Percentiles rank a stretch among this genome's conserved stretches.
Evolutionary conservation across 2,113 vertebrate species (phyloP).

Genomic region (Ochotona curzoniae): DNA sequence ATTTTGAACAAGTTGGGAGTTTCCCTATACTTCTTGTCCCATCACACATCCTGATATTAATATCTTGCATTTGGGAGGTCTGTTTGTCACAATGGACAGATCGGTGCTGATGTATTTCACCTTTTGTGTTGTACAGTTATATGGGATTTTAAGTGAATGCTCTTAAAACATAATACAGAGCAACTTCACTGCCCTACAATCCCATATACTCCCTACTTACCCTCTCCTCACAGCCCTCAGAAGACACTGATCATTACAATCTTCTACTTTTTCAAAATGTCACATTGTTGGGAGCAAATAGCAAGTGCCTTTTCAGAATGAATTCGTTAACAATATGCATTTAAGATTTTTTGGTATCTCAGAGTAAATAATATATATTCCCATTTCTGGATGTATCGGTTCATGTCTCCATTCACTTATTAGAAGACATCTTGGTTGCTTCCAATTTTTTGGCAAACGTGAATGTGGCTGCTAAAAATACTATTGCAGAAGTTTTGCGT

Average conservation of each 20-base stretch:
- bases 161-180: not conserved
- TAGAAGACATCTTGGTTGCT: not conserved
- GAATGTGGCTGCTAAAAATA: not conserved
- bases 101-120: not conserved
- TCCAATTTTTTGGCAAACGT: not conserved
- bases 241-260: not conserved
- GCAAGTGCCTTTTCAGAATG: not conserved
- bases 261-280: not conserved
- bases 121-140: not conserved
- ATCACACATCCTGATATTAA: not conserved
- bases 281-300: not conserved
- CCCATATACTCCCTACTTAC: not conserved
- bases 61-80: not conserved
- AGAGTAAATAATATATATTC: not conserved
- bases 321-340: not conserved
- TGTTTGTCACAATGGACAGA: not conserved
- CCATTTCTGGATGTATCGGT: not conserved
- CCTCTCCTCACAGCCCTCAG: not conserved
- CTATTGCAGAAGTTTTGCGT: not conserved
- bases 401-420: not conserved
- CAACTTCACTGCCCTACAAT: not conserved
- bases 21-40: not conserved
- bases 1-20: not conserved
- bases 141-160: not conserved
- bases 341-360: not conserved